Evolutionary conservation across 2,888 invertebrate genomes (phyloP), one percentile per base, ranked within the genome.

Genomic region (Conistra vaccinii): DNA sequence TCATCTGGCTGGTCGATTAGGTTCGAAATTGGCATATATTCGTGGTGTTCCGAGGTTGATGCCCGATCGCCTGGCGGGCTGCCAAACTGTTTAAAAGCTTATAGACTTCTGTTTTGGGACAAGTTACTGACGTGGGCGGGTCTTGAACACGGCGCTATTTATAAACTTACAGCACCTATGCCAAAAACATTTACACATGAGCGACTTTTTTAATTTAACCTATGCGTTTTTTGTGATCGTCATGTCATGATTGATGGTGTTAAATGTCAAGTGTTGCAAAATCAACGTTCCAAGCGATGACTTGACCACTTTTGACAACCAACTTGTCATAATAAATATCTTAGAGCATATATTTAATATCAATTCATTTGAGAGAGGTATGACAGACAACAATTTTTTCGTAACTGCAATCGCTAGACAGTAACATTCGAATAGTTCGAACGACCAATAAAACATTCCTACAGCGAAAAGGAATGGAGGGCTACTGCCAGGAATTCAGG

Each of bases 21-120:
- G 87, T 88, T 87, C 78, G 74, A 83, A 87, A 88, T 88, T 89
- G 88, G 89, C 87, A 87, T 87, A 87, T 87, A 88, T 87, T 85
- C 78, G 78, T 87, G 83, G 87, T 89, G 88, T 86, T 86, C 84
- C 88, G 89, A 92, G 94, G 94, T 94, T 93, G 94, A 92, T 93
- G 94, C 88, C 92, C 94, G 93, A 87, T 89, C 91, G 90, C 82
- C 88, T 95, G 95, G 95, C 94, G 73, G 35, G 23, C 57, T 79
- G 94, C 94, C 95, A 94, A 92, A 87, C 92, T 92, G 92, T 92
- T 92, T 92, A 91, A 91, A 92, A 91, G 90, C 93, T 91, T 90
- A 91, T 90, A 88, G 88, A 88, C 88, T 88, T 82, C 76, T 84
- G 88, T 83, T 81, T 83, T 88, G 87, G 87, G 81, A 79, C 85